phyloP scores from a whole-genome alignment of 1,140 invertebrate genomes.

The Hylaeus volcanicus region DNA sequence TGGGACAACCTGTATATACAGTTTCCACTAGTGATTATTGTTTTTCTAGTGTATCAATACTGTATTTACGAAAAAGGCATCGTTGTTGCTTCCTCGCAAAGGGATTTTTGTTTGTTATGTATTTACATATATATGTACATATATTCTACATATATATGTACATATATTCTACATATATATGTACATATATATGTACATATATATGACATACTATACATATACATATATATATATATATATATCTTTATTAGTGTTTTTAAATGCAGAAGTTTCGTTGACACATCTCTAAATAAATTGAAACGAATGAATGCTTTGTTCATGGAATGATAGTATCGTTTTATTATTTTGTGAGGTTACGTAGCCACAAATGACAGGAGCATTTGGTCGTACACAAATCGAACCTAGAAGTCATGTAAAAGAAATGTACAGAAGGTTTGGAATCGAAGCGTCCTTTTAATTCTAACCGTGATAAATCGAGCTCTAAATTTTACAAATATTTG shows the following conservation, averaged over 20 bases:
- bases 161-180: no score
- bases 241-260: constrained; percentile 28
- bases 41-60: constrained; percentile 26
- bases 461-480: not conserved
- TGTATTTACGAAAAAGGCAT: constrained; percentile 32
- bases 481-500: constrained; percentile 1
- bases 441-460: constrained; percentile 23
- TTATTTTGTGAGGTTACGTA: constrained; percentile 29
- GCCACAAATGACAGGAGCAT: constrained; percentile 52
- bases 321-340: constrained; percentile 25
- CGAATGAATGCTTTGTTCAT: constrained; percentile 3
- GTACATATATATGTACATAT: no score
- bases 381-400: constrained; percentile 24
- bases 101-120: constrained; percentile 18
- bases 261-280: not conserved
- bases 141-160: no score
- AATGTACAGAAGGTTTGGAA: constrained; percentile 22
- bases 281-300: not conserved
- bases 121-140: not conserved
- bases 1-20: not conserved
- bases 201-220: no score
- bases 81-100: constrained; percentile 16
- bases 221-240: no score
- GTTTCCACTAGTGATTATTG: constrained; percentile 33
- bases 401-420: constrained; percentile 33